Base-by-base conservation (phyloP, 2,797 vertebrate species). In the Coilia nasus region DNA sequence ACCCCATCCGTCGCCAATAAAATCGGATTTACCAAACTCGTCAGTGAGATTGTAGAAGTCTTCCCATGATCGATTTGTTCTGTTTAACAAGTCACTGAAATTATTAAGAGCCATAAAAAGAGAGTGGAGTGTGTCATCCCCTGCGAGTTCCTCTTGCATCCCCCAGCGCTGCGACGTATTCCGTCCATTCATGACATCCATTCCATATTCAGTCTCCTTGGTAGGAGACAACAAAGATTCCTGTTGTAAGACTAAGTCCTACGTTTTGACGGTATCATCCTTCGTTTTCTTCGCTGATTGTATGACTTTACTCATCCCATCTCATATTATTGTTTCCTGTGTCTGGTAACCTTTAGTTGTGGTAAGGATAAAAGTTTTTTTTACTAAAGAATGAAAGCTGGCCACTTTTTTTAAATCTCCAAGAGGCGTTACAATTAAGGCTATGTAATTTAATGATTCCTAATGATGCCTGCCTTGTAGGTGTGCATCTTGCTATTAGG, bases 1-100 rank as follows among this genome's bases (percentile, higher is more conserved):
- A 0, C 95, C 93, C 0, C 96, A 95, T 31, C 93, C 95, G 84
- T 95, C 96, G 41, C 94, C 93, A 7, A 87, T 84, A 0, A 90
- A 87, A 0, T 93, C 93, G 35, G 82, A 78, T 47, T 88, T 90
- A 60, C 89, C 91, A 85, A 88, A 25, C 0, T 90, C 67, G 19
- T 84, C 71, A 19, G 71, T n/a, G 54, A 89, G 80, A 50, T 90
- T 87, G 81, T 88, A 84, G n/a, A 88, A 83, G 64, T 92, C 92
- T 0, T 35, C 25, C 87, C 85, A 85, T 0, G 94, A 94, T 35
- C 88, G 81, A 88, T 94, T 94, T 57, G 91, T 93, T 47, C 83
- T 83, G 90, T 95, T 95, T 11, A 86, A 85, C 82, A 85, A 17
- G 2, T 86, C 93, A 87, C 87, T 92, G 23, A 81, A 91, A 91